phyloP scores from a whole-genome alignment of 2,113 vertebrate species.

The Heteronetta atricapilla region DNA sequence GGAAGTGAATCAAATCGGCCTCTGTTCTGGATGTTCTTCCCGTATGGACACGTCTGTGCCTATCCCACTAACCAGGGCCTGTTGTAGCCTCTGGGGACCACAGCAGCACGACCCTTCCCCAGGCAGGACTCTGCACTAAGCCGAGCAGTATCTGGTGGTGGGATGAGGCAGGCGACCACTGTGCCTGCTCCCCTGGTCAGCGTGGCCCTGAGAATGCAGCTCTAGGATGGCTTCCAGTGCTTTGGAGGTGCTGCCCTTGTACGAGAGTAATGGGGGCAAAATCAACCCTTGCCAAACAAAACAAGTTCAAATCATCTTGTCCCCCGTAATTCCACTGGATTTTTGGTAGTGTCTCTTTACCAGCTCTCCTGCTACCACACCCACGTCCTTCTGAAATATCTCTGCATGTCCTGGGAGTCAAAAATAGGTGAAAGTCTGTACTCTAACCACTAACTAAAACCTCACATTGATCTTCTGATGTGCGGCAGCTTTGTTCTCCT shows the following conservation, averaged over 20 bases:
- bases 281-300: neutral
- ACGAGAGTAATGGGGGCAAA: neutral
- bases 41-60: neutral
- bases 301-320: neutral
- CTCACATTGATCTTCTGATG: neutral
- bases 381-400: neutral
- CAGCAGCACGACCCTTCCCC: neutral
- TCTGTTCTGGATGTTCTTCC: neutral
- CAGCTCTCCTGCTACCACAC: neutral
- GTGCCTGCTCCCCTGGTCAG: neutral
- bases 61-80: neutral
- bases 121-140: neutral
- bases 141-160: rapidly evolving
- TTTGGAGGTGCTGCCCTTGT: neutral
- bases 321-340: neutral
- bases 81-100: neutral
- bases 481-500: neutral
- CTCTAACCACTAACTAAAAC: neutral
- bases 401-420: rapidly evolving
- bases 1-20: neutral
- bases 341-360: neutral
- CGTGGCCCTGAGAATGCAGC: neutral
- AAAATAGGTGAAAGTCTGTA: neutral
- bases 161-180: neutral
- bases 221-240: neutral